Conservation (phyloP, 2,113 vertebrate genomes). For the Peromyscus californicus region DNA sequence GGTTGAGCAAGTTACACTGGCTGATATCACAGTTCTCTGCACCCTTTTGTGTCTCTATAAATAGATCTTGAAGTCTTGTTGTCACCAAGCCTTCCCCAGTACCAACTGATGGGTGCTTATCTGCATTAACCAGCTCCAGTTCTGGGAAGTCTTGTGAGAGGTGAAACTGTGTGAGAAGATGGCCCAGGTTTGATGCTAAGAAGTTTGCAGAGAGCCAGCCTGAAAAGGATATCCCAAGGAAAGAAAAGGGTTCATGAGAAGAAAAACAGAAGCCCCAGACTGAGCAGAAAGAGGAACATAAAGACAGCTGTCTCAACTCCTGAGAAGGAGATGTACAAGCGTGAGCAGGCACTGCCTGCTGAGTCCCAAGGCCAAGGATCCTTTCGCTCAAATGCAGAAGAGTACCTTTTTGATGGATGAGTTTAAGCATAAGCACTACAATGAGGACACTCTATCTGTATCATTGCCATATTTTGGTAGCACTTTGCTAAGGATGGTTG, state of each 20-base stretch:
- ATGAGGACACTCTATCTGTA: no score
- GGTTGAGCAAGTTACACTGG: conserved; percentile 93
- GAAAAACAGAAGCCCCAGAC: no score
- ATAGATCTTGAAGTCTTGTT: conserved; percentile 94
- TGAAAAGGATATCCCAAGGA: conserved; percentile 89
- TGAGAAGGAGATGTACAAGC: no score
- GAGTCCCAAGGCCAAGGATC: conserved; percentile 90
- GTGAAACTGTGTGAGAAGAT: conserved; percentile 93
- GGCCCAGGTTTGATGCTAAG: conserved; percentile 95
- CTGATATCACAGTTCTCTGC: conserved; percentile 92
- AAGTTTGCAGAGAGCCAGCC: conserved; percentile 95
- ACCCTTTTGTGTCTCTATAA: conserved; percentile 95
- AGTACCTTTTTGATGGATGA: conserved; percentile 76
- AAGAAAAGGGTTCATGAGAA: conserved; percentile 85
- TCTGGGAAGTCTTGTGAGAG: conserved; percentile 92
- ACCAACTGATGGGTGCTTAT: conserved; percentile 94
- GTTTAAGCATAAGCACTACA: no score
- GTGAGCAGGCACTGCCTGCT: no score
- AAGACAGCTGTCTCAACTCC: no score
- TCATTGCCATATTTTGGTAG: no score
- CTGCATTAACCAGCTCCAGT: conserved; percentile 94
- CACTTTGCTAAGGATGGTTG: no score
- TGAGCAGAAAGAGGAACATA: no score
- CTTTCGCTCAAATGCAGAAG: conserved; percentile 93
- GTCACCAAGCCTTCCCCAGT: conserved; percentile 93